Evolutionary conservation across 2,888 invertebrate species (phyloP).

Genomic region (Drosophila dives): DNA sequence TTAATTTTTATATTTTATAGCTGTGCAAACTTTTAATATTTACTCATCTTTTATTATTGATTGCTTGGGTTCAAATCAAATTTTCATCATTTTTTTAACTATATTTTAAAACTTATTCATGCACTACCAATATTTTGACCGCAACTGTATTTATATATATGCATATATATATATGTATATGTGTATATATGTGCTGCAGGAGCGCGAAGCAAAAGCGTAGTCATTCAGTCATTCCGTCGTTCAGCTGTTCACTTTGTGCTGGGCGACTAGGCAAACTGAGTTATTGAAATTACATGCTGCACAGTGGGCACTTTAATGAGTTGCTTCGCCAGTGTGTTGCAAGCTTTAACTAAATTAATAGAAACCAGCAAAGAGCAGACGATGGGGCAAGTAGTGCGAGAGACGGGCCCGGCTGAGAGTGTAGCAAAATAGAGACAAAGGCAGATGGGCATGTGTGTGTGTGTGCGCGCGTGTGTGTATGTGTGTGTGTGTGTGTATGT

Average conservation of each 20-base stretch:
- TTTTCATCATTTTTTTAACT: background rate
- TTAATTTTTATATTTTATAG: background rate
- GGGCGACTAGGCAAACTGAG: conserved; percentile 50
- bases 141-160: background rate
- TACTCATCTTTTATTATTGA: background rate
- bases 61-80: background rate
- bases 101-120: background rate
- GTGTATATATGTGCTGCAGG: background rate
- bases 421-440: conserved; percentile 1
- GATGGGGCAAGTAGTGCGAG: background rate
- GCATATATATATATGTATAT: background rate
- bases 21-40: background rate
- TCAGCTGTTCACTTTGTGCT: conserved; percentile 1
- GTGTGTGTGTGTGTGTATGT: conserved; percentile 1
- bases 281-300: conserved; percentile 69
- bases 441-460: background rate
- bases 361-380: conserved; percentile 43
- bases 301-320: conserved; percentile 51
- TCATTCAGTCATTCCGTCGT: background rate
- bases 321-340: conserved; percentile 25
- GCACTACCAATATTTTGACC: background rate
- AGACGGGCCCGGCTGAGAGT: background rate
- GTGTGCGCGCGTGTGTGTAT: background rate
- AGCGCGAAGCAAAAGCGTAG: background rate
- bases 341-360: conserved; percentile 69